Conservation (phyloP, 2,113 vertebrate species). For the Zapus hudsonius region DNA sequence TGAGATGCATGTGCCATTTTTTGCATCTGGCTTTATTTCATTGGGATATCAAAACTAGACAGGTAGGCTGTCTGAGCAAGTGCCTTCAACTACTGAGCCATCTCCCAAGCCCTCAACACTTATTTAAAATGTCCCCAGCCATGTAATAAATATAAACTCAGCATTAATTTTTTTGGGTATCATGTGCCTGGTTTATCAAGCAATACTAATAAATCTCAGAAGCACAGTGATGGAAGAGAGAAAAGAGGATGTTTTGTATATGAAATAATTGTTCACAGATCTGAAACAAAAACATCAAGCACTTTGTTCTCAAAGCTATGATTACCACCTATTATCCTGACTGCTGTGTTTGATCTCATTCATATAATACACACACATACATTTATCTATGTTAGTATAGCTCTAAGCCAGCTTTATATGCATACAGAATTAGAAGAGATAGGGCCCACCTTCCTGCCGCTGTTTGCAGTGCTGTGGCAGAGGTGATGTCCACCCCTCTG, state of each 20-base stretch:
- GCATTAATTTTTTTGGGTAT: constrained; percentile 22
- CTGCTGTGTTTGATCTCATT: background rate
- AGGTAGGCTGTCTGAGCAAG: too few species aligned
- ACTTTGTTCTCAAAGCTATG: constrained; percentile 39
- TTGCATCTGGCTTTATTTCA: too few species aligned
- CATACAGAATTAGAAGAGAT: constrained; percentile 8
- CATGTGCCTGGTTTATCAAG: constrained; percentile 18
- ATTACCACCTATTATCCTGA: constrained; percentile 42
- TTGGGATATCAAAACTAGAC: too few species aligned
- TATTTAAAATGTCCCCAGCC: constrained; percentile 3
- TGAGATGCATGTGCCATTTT: too few species aligned
- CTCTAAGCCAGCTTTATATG: constrained; percentile 4
- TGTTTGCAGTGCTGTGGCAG: too few species aligned
- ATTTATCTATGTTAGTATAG: background rate
- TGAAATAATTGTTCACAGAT: constrained; percentile 26
- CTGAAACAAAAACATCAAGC: constrained; percentile 44
- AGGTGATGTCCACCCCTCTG: too few species aligned
- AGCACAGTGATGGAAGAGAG: background rate
- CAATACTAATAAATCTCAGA: background rate
- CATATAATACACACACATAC: background rate
- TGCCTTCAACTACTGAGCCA: too few species aligned
- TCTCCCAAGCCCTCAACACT: background rate
- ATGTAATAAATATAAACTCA: background rate
- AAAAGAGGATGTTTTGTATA: constrained; percentile 25
- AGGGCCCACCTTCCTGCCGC: too few species aligned